Evolutionary conservation across 2,113 vertebrate species (phyloP), one percentile per base, ranked within the genome.

Genomic region (Dipodomys ordii): DNA sequence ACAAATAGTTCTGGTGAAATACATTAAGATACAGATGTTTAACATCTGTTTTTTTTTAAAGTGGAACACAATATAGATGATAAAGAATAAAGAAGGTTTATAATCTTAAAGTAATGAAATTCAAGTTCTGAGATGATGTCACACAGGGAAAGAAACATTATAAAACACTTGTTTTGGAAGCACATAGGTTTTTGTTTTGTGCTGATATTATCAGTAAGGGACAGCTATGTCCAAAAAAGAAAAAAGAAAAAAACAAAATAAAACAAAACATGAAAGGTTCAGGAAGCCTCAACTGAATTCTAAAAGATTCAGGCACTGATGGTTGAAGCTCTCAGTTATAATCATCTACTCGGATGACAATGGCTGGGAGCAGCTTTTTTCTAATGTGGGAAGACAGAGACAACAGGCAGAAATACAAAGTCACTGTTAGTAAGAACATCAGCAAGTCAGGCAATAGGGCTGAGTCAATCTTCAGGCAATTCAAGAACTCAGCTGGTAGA

Each of bases 231-330:
- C 25, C 49, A 79, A 81, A 79, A 44, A 83, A 76, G 64, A 49
- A 53, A 39, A 19, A 16, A 30, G 30, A 6, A 4, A 39, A 28
- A 39, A 27, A 10, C 16, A 71, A 35, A 60, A 53, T 20, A 28
- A 44, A 28, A 44, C 32, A 65, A 73, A 81, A 67, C 46, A 18
- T 12, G 39, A 87, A 77, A 85, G 87, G 49, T 84, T 93, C 78
- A 30, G 46, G 80, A 46, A 44, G 64, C 84, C 84, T 83, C 87
- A 68, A 28, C 4, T 69, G 89, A 89, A 53, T 60, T 25, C 57
- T 83, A 64, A 85, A 73, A 18, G 81, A 73, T 39, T 60, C 93
- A 97, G 95, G 94, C 94, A 94, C 96, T 80, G 91, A 49, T 7
- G 9, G 76, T 9, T 3, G 82, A 79, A 91, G 71, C 74, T 87